Base-by-base conservation (phyloP, 2,113 vertebrate species). In the Aldabrachelys gigantea region DNA sequence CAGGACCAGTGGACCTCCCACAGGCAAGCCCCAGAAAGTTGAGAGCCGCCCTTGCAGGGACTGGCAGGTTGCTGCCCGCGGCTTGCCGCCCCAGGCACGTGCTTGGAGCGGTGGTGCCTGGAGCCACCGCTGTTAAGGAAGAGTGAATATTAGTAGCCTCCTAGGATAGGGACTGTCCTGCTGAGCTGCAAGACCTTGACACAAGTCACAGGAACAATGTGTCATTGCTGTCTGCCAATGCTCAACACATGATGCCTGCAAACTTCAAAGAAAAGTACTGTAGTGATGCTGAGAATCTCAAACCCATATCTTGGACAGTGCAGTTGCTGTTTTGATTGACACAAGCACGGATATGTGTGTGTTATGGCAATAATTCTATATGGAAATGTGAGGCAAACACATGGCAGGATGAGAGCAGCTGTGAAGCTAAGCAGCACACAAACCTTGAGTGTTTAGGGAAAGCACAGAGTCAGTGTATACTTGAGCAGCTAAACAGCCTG, bases 151-250 rank as follows among this genome's bases (percentile, higher is more conserved):
- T 94, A 88, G 53, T 90, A 89, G 93, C 92, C 91, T 94, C 78
- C 76, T 84, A n/a, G 84, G 93, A 62, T 57, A 85, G 78, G 84
- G 91, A 88, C 89, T 89, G 83, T 85, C 69, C 82, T 89, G 78
- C 31, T 10, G 44, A 65, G 93, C 85, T 76, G 54, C 4, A 16
- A 81, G 84, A 79, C 82, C 93, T 91, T 65, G 5, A 21, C 4
- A 72, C 54, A n/a, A 65, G 65, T 93, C 94, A 95, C 89, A 35
- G 81, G 54, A 90, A 94, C 82, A 95, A 52, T 88, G 80, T 96
- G 96, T 92, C 47, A 80, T 52, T 65, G 38, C 89, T 53, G 75
- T 83, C 84, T 27, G 86, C 54, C 89, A 72, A 75, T 79, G 56
- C 25, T 87, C 81, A 62, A 84, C 95, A 94, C 56, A 83, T 89